Evolutionary conservation across 2,888 invertebrate species (phyloP).

Genomic region (Bimastos eiseni): DNA sequence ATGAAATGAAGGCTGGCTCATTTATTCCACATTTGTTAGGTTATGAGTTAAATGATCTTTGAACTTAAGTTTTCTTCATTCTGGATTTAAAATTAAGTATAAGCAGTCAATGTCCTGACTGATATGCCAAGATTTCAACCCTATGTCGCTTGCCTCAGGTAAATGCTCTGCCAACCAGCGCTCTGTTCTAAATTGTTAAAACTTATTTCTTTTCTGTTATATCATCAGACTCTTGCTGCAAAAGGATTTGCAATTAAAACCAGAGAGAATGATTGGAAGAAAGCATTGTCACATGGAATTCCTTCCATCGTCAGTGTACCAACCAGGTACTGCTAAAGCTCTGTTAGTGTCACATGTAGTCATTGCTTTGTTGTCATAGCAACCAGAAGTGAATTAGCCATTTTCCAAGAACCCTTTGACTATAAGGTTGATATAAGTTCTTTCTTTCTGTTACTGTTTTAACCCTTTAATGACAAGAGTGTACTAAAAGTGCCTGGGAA

Average conservation of each 20-base stretch:
- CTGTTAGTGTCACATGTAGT: not conserved
- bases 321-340: not conserved
- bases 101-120: not conserved
- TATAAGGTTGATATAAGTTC: not conserved
- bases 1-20: too few relatives aligned
- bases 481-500: too few relatives aligned
- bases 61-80: not conserved
- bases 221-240: not conserved
- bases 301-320: constrained; percentile 6
- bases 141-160: not conserved
- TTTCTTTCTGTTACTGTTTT: not conserved
- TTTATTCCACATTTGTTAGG: too few relatives aligned
- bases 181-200: not conserved
- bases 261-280: not conserved
- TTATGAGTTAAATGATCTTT: too few relatives aligned
- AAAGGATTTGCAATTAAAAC: not conserved
- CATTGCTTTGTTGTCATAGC: not conserved
- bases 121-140: not conserved
- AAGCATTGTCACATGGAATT: not conserved
- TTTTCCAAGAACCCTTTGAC: not conserved
- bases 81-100: not conserved
- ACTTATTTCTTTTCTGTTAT: not conserved
- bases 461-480: too few relatives aligned
- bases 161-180: not conserved
- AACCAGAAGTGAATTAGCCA: not conserved